A percentile compares a stretch with the other conserved stretches of the same genome.
These are phyloP conservation scores for Parascotia fuliginaria DNA, from an alignment of 2,888 invertebrate genomes.

Conservation along the genomic window DNA sequence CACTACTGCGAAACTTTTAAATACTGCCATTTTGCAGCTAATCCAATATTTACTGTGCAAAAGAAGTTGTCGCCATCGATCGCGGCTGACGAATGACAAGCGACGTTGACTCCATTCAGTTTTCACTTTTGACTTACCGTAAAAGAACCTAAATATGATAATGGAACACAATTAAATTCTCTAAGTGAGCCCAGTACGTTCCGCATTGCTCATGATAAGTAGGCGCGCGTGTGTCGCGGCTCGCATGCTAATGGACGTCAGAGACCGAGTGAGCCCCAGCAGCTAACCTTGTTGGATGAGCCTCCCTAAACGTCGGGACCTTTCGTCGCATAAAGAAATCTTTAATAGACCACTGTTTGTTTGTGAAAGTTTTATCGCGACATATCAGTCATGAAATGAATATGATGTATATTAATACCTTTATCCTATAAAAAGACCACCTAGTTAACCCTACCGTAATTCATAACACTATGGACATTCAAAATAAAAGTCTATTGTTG, in stretches of 20 bases:
- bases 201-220: constrained; percentile 84
- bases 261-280: constrained; percentile 53
- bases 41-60: constrained; percentile 60
- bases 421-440: not conserved
- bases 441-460: too few relatives aligned
- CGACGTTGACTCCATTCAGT: constrained; percentile 72
- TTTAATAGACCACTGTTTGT: constrained; percentile 70
- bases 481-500: too few relatives aligned
- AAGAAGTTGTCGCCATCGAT: constrained; percentile 81
- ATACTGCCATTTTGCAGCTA: constrained; percentile 60
- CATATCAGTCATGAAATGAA: constrained; percentile 50
- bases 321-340: constrained; percentile 71
- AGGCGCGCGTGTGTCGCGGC: constrained; percentile 63
- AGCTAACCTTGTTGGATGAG: constrained; percentile 67
- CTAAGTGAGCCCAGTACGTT: constrained; percentile 76
- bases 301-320: constrained; percentile 68
- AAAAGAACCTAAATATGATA: constrained; percentile 86
- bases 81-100: constrained; percentile 79
- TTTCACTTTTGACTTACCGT: constrained; percentile 86
- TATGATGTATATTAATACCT: constrained; percentile 11
- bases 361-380: constrained; percentile 72
- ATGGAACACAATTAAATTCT: constrained; percentile 86
- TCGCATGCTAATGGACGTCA: constrained; percentile 73
- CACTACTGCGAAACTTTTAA: constrained; percentile 56
- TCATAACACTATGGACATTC: too few relatives aligned